Base-by-base conservation (phyloP, 1,140 invertebrate genomes). In the Cotesia glomerata region DNA sequence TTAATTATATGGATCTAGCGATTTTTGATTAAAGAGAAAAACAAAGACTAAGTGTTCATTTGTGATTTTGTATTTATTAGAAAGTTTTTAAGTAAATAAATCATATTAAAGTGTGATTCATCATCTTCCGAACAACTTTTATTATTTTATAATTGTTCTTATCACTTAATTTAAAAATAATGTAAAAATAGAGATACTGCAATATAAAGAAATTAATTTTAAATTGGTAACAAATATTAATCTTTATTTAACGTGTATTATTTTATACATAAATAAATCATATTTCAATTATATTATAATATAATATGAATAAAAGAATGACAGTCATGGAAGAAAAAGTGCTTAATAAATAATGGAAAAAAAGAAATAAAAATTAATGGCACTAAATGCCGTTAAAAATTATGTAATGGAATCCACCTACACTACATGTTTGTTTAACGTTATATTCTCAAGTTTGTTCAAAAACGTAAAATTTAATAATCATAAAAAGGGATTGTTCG, bases 11-110 rank as follows among this genome's bases (percentile, higher is more conserved):
- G 69, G 76, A 80, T 77, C 79, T 75, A 76, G 52, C 75, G 76
- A 79, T 75, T 77, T 74, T 75, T 56, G 73, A 73, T 83, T 80
- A 85, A 84, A 84, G 84, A 79, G 45, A 73, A 62, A 45, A 82
- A 83, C 82, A 85, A 86, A 85, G 83, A 85, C 80, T 84, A 84
- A 85, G 81, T 86, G 85, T 86, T 86, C 77, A 86, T 86, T 86
- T 87, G 85, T 87, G 84, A 87, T 86, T 87, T 87, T 86, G 84
- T 87, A 87, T 86, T 87, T 87, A 86, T 86, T 87, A 86, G 80
- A 85, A 84, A 77, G 80, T 34, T 36, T 86, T 82, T 85, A 87
- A 82, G 79, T 82, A 79, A 86, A 86, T 86, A 86, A 87, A 87
- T 82, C 81, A 81, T 87, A 86, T 86, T 85, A 85, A 86, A 87